Evolutionary conservation across 2,797 vertebrate genomes (phyloP).

Genomic region (Acanthurus tractus): DNA sequence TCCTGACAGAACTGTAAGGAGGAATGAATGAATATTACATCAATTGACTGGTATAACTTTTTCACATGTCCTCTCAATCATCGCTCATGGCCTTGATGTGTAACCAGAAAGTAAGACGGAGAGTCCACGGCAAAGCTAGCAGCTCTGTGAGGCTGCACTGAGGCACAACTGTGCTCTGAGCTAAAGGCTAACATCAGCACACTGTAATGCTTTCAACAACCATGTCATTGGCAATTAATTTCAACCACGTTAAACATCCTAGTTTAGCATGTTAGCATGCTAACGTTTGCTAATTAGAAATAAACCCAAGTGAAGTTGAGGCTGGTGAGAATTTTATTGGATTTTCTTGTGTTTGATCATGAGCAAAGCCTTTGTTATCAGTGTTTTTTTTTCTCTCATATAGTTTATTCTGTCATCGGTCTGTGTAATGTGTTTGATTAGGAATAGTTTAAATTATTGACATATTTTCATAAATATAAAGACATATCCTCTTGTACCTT

Average conservation of each 20-base stretch:
- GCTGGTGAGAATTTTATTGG: neutral
- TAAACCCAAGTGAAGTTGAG: neutral
- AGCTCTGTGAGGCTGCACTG: neutral
- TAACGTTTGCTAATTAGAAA: neutral
- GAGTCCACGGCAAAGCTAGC: neutral
- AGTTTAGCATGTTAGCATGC: neutral
- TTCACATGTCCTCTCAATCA: conserved; percentile 5
- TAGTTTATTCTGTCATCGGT: neutral
- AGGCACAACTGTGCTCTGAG: neutral
- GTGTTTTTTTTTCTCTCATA: neutral
- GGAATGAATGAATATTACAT: conserved; percentile 29
- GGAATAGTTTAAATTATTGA: neutral
- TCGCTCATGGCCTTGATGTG: neutral
- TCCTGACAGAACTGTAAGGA: conserved; percentile 25
- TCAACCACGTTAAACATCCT: neutral
- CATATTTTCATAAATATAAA: neutral
- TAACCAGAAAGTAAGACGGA: conserved; percentile 3
- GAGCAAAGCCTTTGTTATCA: neutral
- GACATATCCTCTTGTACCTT: neutral
- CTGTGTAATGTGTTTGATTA: neutral
- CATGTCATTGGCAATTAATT: too few species aligned
- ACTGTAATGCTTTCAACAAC: neutral
- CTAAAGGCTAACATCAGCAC: conserved; percentile 6
- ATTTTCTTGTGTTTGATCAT: neutral
- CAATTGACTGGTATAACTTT: neutral